These are phyloP conservation scores for Chymomyza amoena DNA, from an alignment of 2,888 invertebrate species.

Conservation along the genomic window DNA sequence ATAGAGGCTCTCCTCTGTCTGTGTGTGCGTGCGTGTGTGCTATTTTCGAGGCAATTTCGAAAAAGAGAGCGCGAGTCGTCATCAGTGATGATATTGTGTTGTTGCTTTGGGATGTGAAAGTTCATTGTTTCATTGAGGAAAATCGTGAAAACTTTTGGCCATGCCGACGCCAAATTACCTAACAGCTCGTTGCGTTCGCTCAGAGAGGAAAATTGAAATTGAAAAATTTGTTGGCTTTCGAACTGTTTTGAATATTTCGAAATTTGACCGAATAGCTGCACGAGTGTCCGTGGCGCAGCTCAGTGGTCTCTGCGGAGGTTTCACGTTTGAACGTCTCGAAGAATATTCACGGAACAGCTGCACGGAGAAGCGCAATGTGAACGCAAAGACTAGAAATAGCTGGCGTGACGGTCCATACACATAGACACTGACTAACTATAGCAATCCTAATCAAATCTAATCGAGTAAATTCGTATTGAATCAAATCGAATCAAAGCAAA, in stretches of 20 bases:
- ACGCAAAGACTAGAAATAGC: conserved; percentile 67
- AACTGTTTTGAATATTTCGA: conserved; percentile 15
- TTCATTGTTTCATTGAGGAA: conserved; percentile 73
- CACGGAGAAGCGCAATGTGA: conserved; percentile 73
- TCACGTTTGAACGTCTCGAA: conserved; percentile 77
- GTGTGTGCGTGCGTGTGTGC: too few relatives aligned
- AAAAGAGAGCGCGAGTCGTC: conserved; percentile 5
- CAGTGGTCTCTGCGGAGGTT: conserved; percentile 79
- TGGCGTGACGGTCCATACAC: conserved; percentile 64
- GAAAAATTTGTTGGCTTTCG: conserved; percentile 18
- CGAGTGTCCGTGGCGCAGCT: conserved; percentile 45
- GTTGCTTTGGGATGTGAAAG: conserved; percentile 61
- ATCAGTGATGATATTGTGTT: conserved; percentile 18
- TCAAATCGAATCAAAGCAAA: conserved; percentile 1
- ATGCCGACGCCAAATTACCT: conserved; percentile 57
- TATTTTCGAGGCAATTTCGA: neutral
- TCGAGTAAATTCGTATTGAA: conserved; percentile 30
- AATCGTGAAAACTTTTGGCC: conserved; percentile 51
- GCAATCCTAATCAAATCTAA: conserved; percentile 26
- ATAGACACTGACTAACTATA: conserved; percentile 58
- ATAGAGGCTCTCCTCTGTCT: neutral
- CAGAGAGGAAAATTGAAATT: neutral
- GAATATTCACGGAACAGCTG: conserved; percentile 53
- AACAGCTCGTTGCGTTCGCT: conserved; percentile 32
- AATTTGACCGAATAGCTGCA: conserved; percentile 20